Evolutionary conservation across 2,888 invertebrate genomes (phyloP).

Genomic region (Drosophila austrosaltans): DNA sequence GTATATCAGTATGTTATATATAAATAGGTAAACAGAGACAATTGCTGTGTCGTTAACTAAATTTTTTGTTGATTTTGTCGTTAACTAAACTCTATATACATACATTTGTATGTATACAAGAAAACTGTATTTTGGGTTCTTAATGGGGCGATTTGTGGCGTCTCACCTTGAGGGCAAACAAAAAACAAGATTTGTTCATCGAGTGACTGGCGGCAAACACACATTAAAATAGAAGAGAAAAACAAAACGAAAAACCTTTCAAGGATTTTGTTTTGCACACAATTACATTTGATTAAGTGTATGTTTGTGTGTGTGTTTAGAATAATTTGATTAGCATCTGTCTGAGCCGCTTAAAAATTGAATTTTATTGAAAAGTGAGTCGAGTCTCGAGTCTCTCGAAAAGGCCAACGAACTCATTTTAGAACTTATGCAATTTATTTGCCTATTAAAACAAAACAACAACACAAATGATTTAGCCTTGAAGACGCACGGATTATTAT

Average conservation of each 20-base stretch:
- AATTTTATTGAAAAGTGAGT: constrained; percentile 11
- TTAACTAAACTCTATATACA: constrained; percentile 8
- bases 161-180: constrained; percentile 12
- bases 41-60: constrained; percentile 17
- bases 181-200: constrained; percentile 13
- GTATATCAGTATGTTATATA: background rate
- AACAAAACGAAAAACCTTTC: constrained; percentile 5
- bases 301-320: constrained; percentile 6
- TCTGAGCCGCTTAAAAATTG: background rate
- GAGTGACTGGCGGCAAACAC: constrained; percentile 13
- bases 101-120: too few species aligned
- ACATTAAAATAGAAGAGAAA: background rate
- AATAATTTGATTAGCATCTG: constrained; percentile 11
- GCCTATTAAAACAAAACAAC: background rate
- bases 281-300: constrained; percentile 6
- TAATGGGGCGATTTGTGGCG: constrained; percentile 3
- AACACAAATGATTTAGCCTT: background rate
- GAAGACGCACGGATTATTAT: background rate
- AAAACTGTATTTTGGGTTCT: constrained; percentile 4
- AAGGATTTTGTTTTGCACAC: constrained; percentile 5
- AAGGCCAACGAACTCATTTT: constrained; percentile 6
- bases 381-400: background rate
- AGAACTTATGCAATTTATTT: background rate
- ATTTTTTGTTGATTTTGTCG: background rate
- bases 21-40: background rate